phyloP scores from a whole-genome alignment of 1,140 invertebrate genomes.

The Augochlora pura region DNA sequence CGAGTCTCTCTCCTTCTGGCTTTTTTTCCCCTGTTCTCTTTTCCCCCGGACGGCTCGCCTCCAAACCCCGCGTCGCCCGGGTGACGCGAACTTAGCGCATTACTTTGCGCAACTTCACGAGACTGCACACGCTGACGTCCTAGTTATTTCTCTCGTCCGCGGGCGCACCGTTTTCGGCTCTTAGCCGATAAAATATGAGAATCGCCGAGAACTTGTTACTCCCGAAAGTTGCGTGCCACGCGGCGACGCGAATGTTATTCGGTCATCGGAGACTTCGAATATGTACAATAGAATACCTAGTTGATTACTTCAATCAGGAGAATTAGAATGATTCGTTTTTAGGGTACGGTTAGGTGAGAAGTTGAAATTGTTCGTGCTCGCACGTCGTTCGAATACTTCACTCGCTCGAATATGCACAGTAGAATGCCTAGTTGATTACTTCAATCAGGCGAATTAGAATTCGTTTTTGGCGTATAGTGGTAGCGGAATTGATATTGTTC shows the following conservation, averaged over 20 bases:
- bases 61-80: neutral
- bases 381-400: no score
- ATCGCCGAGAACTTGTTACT: slow-evolving; percentile 21
- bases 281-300: no score
- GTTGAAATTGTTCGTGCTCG: no score
- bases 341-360: no score
- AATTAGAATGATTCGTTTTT: no score
- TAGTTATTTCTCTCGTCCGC: slow-evolving; percentile 39
- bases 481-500: no score
- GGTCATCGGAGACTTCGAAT: neutral
- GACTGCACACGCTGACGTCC: slow-evolving; percentile 5
- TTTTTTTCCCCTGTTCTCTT: no score
- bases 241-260: no score
- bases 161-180: slow-evolving; percentile 20
- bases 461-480: no score
- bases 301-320: no score
- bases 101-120: slow-evolving; percentile 47
- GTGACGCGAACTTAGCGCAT: slow-evolving; percentile 29
- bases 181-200: slow-evolving; percentile 5
- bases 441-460: no score
- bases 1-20: slow-evolving; percentile 26
- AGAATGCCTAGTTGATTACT: no score
- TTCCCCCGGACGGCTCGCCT: neutral
- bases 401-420: neutral
- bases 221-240: neutral